Conservation (phyloP, 2,113 vertebrate species). For the Antidorcas marsupialis region DNA sequence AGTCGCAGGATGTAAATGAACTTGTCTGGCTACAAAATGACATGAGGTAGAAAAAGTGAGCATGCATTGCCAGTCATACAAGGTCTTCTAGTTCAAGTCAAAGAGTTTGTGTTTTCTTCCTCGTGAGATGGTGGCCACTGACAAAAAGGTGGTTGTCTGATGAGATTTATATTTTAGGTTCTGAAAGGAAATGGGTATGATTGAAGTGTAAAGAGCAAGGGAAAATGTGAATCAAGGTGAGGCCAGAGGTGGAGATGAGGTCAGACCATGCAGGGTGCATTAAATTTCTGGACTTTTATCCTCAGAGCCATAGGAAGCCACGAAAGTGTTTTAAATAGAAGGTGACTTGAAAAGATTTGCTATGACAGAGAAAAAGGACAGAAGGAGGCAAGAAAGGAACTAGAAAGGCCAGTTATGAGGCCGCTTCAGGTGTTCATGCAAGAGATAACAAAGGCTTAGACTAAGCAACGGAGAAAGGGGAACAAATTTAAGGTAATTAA, state of each 20-base stretch:
- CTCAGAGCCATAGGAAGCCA: neutral
- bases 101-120: neutral
- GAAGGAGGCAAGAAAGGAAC: neutral
- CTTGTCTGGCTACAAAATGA: neutral
- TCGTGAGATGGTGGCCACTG: neutral
- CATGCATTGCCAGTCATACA: rapidly evolving
- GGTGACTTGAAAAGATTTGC: neutral
- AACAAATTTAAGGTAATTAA: neutral
- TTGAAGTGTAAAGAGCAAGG: neutral
- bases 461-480: neutral
- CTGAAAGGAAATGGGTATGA: neutral
- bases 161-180: neutral
- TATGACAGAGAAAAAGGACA: neutral
- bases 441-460: neutral
- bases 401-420: neutral
- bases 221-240: neutral
- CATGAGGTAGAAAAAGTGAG: neutral
- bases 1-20: neutral
- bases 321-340: neutral
- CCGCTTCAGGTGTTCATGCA: neutral
- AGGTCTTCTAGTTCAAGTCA: neutral
- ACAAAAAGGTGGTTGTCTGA: neutral
- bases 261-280: neutral
- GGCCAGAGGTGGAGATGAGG: neutral
- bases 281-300: neutral